Evolutionary conservation across 2,888 invertebrate genomes (phyloP).

Genomic region (Cinara cedri): DNA sequence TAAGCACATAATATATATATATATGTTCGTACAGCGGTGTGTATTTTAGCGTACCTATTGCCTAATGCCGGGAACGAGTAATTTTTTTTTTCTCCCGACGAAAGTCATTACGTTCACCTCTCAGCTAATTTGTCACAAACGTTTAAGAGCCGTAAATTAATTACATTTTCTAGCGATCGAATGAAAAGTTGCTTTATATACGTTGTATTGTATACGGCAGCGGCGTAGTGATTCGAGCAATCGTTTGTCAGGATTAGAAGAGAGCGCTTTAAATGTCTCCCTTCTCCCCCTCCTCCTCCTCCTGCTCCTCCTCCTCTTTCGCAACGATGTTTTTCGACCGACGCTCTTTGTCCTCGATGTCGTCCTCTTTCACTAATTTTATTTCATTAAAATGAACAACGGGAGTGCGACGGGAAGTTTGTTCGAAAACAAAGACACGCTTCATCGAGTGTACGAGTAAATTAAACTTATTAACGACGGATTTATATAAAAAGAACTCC

Average conservation of each 20-base stretch:
- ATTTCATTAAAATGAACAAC: conserved; percentile 53
- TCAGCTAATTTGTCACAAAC: conserved; percentile 41
- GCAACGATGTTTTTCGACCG: conserved; percentile 33
- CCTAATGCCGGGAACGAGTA: background rate
- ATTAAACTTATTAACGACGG: conserved; percentile 38
- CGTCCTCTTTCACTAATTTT: conserved; percentile 43
- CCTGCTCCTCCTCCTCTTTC: background rate
- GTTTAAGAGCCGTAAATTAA: conserved; percentile 49
- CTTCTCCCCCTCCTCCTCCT: background rate
- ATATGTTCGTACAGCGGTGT: no score
- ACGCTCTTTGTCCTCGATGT: conserved; percentile 28
- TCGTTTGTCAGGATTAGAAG: conserved; percentile 51
- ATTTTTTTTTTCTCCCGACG: background rate
- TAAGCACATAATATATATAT: background rate
- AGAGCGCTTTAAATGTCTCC: conserved; percentile 28
- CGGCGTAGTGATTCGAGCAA: conserved; percentile 23
- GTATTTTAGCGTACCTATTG: background rate
- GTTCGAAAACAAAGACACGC: conserved; percentile 17
- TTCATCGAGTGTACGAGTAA: background rate
- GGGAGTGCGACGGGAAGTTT: conserved; percentile 17
- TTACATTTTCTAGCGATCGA: conserved; percentile 46
- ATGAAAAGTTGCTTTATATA: conserved; percentile 41
- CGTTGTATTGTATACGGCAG: conserved; percentile 17
- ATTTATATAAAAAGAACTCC: conserved; percentile 23
- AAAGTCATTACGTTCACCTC: conserved; percentile 28